Evolutionary conservation across 1,140 invertebrate species (phyloP).

Genomic region (Papilio polytes): DNA sequence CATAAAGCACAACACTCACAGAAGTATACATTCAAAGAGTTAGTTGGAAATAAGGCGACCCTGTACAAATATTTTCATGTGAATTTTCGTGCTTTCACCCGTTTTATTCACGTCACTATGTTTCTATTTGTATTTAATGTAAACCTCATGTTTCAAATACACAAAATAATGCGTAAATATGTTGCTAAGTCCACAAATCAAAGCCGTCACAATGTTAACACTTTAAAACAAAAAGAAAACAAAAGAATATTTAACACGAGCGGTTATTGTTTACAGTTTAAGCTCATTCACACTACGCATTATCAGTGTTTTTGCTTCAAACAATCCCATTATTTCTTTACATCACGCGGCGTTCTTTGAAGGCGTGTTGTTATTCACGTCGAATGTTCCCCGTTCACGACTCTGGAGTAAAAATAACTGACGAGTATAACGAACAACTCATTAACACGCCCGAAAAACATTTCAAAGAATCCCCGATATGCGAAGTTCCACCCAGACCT

Average conservation of each 20-base stretch:
- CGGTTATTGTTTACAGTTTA: constrained; percentile 13
- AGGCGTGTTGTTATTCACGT: constrained; percentile 28
- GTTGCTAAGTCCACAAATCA: background rate
- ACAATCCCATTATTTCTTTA: constrained; percentile 20
- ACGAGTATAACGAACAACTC: constrained; percentile 35
- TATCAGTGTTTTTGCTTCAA: constrained; percentile 17
- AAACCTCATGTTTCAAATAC: background rate
- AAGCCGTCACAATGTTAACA: background rate
- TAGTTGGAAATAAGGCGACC: too few relatives aligned
- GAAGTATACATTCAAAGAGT: too few relatives aligned
- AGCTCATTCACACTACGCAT: constrained; percentile 5
- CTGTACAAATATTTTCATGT: too few relatives aligned
- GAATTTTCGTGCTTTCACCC: too few relatives aligned
- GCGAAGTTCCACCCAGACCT: background rate
- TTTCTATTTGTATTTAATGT: background rate
- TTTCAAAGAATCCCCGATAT: constrained; percentile 13
- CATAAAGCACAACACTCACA: background rate
- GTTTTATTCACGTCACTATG: background rate
- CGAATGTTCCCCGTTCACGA: constrained; percentile 35
- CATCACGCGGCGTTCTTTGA: background rate
- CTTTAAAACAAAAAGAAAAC: background rate
- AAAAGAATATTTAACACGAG: background rate
- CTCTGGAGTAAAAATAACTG: constrained; percentile 33
- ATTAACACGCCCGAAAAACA: constrained; percentile 38
- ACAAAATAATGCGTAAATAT: background rate